Evolutionary conservation across 2,113 vertebrate species (phyloP), one percentile per base, ranked within the genome.

Genomic region (Potamarius usumacintae): DNA sequence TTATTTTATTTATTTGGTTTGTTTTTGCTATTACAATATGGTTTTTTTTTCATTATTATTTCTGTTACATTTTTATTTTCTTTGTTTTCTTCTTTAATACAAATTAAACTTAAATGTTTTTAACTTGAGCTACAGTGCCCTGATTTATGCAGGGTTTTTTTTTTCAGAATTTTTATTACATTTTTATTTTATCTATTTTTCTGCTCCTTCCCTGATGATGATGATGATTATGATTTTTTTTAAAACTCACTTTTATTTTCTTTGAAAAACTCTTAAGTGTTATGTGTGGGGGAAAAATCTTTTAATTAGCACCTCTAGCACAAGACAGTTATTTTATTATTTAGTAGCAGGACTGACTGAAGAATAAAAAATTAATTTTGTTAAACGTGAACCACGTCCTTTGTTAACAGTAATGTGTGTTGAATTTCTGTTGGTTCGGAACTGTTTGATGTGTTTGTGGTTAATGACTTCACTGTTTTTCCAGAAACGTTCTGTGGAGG

Each of bases 401-500:
- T 18, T 52, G 12, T 27, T 57, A 27, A 42, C 42, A 42, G 4
- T 42, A 42, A 42, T 42, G 42, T 42, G 42, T 42, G 4, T 42
- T 42, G 42, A 42, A 27, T 69, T n/a, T 55, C 12, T 48, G 0
- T 55, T 69, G 2, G 12, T 25, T 50, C 2, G 9, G 1, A 25
- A 48, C 11, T n/a, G 34, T 69, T 10, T 3, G 0, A 8, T 50
- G 34, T 7, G 34, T 25, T 30, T 69, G 5, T 80, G 10, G 10
- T 5, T 65, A 4, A 25, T 1, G 0, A 5, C 5, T 53, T 50
- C 9, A 27, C 17, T 22, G 15, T 27, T 91, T 30, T n/a, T 91
- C 88, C 85, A 99, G 98, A 99, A 99, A 92, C 96, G 98, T 53
- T 99, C 98, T 9, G 97, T 97, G 67, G 98, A 99, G 90, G 98